Conservation (phyloP, 2,113 vertebrate species). For the Anas platyrhynchos region DNA sequence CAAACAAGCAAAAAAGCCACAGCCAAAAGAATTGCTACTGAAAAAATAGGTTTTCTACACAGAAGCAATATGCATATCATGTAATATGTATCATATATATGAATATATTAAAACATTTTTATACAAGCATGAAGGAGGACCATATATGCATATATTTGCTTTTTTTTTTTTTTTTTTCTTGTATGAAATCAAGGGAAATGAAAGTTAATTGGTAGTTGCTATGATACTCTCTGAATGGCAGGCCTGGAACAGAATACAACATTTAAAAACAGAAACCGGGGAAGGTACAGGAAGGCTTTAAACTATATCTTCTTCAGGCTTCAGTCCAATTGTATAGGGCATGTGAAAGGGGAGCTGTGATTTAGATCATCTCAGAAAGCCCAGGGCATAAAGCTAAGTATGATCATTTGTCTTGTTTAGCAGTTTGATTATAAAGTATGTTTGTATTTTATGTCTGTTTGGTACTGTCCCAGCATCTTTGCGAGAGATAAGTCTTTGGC, state of each 20-base stretch:
- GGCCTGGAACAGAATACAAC: background rate
- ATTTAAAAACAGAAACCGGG: background rate
- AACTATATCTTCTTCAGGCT: background rate
- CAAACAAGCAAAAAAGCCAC: background rate
- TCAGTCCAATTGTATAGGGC: background rate
- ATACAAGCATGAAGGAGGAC: background rate
- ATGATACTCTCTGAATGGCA: background rate
- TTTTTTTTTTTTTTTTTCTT: background rate
- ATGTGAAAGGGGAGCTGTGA: background rate
- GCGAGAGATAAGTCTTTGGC: slow-evolving; percentile 17
- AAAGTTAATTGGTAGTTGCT: background rate
- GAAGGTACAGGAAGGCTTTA: background rate
- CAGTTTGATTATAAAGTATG: slow-evolving; percentile 51
- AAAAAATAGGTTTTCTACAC: background rate
- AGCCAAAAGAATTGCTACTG: background rate
- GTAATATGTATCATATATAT: background rate
- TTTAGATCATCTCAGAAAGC: slow-evolving; percentile 9
- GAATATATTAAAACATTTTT: background rate
- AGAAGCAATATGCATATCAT: background rate
- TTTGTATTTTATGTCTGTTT: slow-evolving; percentile 22
- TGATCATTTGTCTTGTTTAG: slow-evolving; percentile 28
- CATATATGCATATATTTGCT: background rate
- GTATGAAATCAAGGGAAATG: background rate
- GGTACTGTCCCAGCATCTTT: slow-evolving; percentile 21
- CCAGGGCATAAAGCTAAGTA: background rate